A percentile compares a stretch with the other conserved stretches of the same genome.
phyloP scores from a whole-genome alignment of 2,888 invertebrate genomes.

The Chalcosyrphus nemorum region DNA sequence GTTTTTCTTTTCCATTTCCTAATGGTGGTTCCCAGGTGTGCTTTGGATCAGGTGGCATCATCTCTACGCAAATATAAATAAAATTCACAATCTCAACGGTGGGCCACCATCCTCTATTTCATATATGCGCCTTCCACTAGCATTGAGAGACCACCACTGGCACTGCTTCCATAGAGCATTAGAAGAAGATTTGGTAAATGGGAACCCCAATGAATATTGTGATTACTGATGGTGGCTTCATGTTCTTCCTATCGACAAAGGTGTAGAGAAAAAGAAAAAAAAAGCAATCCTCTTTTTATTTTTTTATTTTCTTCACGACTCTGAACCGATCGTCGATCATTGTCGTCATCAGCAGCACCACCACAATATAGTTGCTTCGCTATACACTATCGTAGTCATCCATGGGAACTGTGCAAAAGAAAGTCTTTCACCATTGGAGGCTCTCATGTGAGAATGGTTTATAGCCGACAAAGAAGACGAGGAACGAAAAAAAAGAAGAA shows the following conservation, averaged over 20 bases:
- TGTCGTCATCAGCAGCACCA: constrained; percentile 47
- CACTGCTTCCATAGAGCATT: constrained; percentile 21
- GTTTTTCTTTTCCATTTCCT: constrained; percentile 32
- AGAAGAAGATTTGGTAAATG: constrained; percentile 60
- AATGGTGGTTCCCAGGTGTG: constrained; percentile 50
- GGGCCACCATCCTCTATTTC: constrained; percentile 26
- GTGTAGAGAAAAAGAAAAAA: constrained; percentile 45
- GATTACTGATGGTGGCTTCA: constrained; percentile 29
- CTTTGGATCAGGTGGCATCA: constrained; percentile 54
- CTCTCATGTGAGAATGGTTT: constrained; percentile 56
- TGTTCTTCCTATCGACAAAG: constrained; percentile 39
- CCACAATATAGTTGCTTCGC: constrained; percentile 11
- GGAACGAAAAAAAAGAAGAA: too few relatives aligned
- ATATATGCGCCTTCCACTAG: constrained; percentile 11
- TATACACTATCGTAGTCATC: constrained; percentile 46
- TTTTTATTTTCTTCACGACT: constrained; percentile 52
- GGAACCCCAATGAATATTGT: constrained; percentile 39
- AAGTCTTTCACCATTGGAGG: constrained; percentile 66
- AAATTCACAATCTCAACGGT: constrained; percentile 37
- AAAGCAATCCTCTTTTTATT: background rate
- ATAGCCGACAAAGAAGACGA: constrained; percentile 61
- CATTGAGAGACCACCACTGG: constrained; percentile 4
- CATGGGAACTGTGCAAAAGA: constrained; percentile 73
- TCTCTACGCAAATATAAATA: constrained; percentile 52
- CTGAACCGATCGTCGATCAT: constrained; percentile 56